Conservation (phyloP, 2,113 vertebrate genomes). For the Cynopterus brachyotis region DNA sequence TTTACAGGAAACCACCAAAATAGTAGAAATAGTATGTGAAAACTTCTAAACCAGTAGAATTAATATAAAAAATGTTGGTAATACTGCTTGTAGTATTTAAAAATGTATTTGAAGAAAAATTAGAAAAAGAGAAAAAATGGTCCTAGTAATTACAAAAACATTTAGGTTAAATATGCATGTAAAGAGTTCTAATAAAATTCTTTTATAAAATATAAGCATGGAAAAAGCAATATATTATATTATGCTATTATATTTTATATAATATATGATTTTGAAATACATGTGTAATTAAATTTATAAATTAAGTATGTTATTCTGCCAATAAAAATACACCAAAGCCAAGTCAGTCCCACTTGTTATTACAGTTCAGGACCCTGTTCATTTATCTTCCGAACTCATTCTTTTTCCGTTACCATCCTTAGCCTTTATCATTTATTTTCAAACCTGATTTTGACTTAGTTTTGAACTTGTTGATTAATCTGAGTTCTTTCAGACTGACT, state of each 20-base stretch:
- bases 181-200: slow-evolving; percentile 50
- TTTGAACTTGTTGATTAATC: not conserved
- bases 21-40: not conserved
- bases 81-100: not conserved
- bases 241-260: slow-evolving; percentile 45
- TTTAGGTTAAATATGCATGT: slow-evolving; percentile 24
- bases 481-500: not conserved
- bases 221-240: slow-evolving; percentile 48
- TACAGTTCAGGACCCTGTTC: not conserved
- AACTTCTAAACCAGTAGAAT: not conserved
- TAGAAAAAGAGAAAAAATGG: not conserved
- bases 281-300: slow-evolving; percentile 46
- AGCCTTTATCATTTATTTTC: not conserved
- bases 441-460: not conserved
- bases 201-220: slow-evolving; percentile 42
- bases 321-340: slow-evolving; percentile 49
- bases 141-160: slow-evolving; percentile 8
- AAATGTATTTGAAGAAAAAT: slow-evolving; percentile 31
- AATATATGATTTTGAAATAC: slow-evolving; percentile 46
- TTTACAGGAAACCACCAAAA: not conserved
- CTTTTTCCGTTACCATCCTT: slow-evolving; percentile 5
- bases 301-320: slow-evolving; percentile 35
- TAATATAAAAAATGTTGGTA: not conserved
- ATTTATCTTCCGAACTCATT: slow-evolving; percentile 22
- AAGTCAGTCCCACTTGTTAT: not conserved